phyloP scores from a whole-genome alignment of 2,113 vertebrate genomes.

The Prunella fulvescens region DNA sequence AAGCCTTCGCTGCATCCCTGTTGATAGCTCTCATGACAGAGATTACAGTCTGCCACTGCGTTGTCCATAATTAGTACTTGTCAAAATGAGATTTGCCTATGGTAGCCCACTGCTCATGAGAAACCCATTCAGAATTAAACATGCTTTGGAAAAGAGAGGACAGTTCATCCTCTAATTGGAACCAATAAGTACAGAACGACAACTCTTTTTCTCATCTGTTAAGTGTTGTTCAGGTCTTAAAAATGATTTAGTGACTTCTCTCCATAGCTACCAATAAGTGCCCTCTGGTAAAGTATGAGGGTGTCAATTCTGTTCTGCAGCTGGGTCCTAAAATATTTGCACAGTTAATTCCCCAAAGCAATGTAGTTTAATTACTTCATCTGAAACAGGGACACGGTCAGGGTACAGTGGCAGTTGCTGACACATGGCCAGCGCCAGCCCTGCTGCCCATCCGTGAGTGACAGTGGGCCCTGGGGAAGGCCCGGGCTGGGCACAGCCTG shows the following conservation, averaged over 20 bases:
- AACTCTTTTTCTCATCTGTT: not conserved
- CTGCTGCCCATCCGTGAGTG: accelerated
- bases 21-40: slow-evolving; percentile 62
- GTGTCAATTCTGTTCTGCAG: not conserved
- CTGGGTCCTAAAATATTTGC: not conserved
- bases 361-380: accelerated
- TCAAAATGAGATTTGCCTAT: slow-evolving; percentile 39
- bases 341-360: not conserved
- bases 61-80: slow-evolving; percentile 52
- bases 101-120: slow-evolving; percentile 28
- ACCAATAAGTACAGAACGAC: not conserved
- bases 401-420: not conserved
- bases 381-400: not conserved
- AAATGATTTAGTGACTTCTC: not conserved
- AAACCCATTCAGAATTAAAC: slow-evolving; percentile 39
- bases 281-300: not conserved
- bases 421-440: accelerated
- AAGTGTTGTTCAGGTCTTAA: not conserved
- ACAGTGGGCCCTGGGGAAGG: accelerated
- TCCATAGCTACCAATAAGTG: not conserved
- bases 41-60: slow-evolving; percentile 31
- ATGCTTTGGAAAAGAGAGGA: not conserved
- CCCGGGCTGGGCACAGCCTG: not conserved
- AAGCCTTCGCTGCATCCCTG: slow-evolving; percentile 28
- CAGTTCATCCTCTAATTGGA: slow-evolving; percentile 37